Percentiles rank a stretch among this genome's conserved stretches.
phyloP scores from a whole-genome alignment of 2,113 vertebrate species.

The Leucopsar rothschildi region DNA sequence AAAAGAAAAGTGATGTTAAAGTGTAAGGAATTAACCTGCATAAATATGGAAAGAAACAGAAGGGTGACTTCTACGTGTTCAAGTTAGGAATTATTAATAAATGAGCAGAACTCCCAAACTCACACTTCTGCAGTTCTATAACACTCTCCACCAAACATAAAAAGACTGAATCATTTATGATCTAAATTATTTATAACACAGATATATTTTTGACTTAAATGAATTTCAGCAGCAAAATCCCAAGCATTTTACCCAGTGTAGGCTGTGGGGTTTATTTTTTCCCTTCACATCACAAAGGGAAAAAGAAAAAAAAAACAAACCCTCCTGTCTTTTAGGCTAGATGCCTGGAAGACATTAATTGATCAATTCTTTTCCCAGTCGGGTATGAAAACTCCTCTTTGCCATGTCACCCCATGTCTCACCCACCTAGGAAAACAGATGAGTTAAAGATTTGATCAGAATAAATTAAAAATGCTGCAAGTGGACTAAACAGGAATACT shows the following conservation, averaged over 20 bases:
- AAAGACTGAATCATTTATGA: background rate
- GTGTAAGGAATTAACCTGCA: background rate
- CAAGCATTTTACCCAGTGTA: background rate
- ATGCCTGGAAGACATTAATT: background rate
- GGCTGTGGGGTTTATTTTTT: background rate
- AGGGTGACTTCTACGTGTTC: background rate
- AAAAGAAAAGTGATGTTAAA: background rate
- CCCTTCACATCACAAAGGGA: background rate
- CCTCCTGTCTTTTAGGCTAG: background rate
- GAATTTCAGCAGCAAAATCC: background rate
- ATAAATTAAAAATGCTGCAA: background rate
- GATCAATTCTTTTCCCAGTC: background rate
- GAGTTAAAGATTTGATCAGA: background rate
- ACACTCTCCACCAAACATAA: background rate
- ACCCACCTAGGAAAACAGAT: background rate
- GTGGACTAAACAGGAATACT: background rate
- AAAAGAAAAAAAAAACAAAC: no score
- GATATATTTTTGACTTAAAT: background rate
- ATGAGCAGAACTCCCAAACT: background rate
- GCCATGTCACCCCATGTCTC: background rate
- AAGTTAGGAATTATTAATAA: background rate
- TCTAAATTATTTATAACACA: slow-evolving; percentile 1
- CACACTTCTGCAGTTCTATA: background rate
- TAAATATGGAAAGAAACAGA: background rate
- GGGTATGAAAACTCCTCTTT: background rate